phyloP scores from a whole-genome alignment of 1,140 invertebrate species.

The Phocides pigmalion region DNA sequence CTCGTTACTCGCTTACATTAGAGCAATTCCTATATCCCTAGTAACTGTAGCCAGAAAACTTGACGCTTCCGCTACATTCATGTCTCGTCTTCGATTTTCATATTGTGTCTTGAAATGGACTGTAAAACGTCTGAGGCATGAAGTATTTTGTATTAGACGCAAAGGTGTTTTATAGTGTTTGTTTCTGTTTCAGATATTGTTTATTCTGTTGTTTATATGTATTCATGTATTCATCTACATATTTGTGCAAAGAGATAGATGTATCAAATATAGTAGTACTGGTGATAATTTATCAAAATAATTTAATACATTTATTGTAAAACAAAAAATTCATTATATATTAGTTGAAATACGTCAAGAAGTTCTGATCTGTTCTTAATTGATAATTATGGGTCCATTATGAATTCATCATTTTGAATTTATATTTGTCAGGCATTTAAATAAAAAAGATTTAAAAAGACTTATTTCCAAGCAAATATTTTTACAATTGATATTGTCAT shows the following conservation, averaged over 20 bases:
- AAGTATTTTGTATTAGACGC: conserved; percentile 39
- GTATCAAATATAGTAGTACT: neutral
- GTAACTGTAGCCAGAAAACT: conserved; percentile 53
- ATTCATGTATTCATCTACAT: neutral
- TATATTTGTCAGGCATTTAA: too few species aligned
- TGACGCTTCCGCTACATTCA: conserved; percentile 57
- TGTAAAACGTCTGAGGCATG: conserved; percentile 53
- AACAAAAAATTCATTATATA: too few species aligned
- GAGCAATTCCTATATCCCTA: conserved; percentile 39
- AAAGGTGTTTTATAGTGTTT: conserved; percentile 31
- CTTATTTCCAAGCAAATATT: too few species aligned
- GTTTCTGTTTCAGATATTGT: conserved; percentile 32
- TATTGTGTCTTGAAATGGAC: conserved; percentile 54
- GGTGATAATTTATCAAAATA: too few species aligned
- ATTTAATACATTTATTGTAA: too few species aligned
- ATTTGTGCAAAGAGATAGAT: neutral
- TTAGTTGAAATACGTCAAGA: too few species aligned
- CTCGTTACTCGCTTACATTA: neutral
- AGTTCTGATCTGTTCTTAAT: too few species aligned
- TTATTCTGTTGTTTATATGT: conserved; percentile 6
- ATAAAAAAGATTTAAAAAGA: too few species aligned
- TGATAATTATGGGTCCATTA: too few species aligned
- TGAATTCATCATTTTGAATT: too few species aligned
- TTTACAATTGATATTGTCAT: too few species aligned
- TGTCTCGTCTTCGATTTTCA: conserved; percentile 54